A percentile compares a stretch with the other conserved stretches of the same genome.
phyloP scores from a whole-genome alignment of 2,797 vertebrate genomes.

The Falco rusticolus region DNA sequence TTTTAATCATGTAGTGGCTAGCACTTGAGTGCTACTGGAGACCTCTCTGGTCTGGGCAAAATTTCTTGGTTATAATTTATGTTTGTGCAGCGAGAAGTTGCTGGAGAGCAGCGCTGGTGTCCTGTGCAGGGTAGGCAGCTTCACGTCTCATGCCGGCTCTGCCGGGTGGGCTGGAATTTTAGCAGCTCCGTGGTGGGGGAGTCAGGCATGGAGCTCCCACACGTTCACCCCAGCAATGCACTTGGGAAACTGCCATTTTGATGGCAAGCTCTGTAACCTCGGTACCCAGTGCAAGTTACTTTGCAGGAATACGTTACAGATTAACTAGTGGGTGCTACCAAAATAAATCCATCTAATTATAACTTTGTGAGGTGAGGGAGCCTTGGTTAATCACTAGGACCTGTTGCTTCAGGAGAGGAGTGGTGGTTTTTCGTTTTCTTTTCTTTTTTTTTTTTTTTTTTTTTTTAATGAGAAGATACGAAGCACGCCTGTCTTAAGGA shows the following conservation, averaged over 20 bases:
- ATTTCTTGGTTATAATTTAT: not conserved
- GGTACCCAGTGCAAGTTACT: not conserved
- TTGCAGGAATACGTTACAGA: not conserved
- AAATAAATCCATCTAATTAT: not conserved
- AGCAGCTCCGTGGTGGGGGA: not conserved
- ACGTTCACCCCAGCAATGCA: not conserved
- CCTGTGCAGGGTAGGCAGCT: not conserved
- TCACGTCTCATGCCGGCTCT: not conserved
- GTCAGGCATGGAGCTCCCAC: not conserved
- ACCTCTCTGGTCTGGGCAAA: not conserved
- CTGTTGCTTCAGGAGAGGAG: not conserved
- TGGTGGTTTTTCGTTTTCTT: not conserved
- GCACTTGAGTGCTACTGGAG: not conserved
- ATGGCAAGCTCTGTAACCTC: not conserved
- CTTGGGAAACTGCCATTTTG: not conserved
- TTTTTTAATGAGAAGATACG: not conserved
- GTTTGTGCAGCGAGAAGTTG: not conserved
- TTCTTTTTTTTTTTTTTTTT: not conserved
- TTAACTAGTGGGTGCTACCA: not conserved
- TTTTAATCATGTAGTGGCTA: not conserved
- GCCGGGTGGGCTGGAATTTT: not conserved
- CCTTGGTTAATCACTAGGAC: not conserved
- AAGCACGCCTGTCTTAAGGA: not conserved
- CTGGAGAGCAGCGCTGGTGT: not conserved
- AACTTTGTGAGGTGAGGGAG: not conserved